A percentile compares a stretch with the other conserved stretches of the same genome.
phyloP scores from a whole-genome alignment of 2,113 vertebrate genomes.

The Halichoerus grypus region DNA sequence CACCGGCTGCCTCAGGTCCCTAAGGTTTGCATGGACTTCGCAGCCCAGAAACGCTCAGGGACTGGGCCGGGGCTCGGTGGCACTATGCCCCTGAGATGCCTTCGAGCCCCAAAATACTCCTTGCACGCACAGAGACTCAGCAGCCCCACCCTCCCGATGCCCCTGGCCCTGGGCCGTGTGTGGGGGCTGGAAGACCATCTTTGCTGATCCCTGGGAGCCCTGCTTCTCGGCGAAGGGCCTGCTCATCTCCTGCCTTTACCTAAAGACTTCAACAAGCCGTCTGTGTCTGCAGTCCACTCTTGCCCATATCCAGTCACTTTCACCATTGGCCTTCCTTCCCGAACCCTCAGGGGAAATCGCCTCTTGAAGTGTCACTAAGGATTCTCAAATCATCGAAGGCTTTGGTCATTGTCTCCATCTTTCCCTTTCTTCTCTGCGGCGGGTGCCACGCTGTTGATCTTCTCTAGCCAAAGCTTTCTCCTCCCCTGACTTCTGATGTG shows the following conservation, averaged over 20 bases:
- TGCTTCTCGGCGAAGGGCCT: neutral
- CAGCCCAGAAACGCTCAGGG: neutral
- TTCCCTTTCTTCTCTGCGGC: neutral
- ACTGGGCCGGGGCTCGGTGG: neutral
- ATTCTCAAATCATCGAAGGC: neutral
- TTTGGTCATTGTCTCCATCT: neutral
- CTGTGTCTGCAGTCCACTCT: neutral
- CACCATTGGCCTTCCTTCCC: neutral
- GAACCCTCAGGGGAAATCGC: neutral
- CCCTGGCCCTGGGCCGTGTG: neutral
- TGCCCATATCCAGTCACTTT: neutral
- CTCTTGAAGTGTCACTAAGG: neutral
- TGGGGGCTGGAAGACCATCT: neutral
- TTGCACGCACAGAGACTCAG: neutral
- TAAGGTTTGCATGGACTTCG: neutral
- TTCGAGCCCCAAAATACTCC: neutral
- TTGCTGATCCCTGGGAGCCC: neutral
- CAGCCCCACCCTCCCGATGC: neutral
- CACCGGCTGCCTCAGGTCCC: neutral
- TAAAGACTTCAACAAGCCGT: neutral
- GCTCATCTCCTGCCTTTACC: neutral
- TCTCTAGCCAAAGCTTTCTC: neutral
- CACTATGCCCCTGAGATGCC: neutral
- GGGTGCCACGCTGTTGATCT: neutral
- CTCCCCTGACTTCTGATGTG: neutral